A percentile compares a stretch with the other conserved stretches of the same genome.
These are phyloP conservation scores for Tiphia femorata DNA, from an alignment of 2,888 invertebrate species.

Conservation along the genomic window DNA sequence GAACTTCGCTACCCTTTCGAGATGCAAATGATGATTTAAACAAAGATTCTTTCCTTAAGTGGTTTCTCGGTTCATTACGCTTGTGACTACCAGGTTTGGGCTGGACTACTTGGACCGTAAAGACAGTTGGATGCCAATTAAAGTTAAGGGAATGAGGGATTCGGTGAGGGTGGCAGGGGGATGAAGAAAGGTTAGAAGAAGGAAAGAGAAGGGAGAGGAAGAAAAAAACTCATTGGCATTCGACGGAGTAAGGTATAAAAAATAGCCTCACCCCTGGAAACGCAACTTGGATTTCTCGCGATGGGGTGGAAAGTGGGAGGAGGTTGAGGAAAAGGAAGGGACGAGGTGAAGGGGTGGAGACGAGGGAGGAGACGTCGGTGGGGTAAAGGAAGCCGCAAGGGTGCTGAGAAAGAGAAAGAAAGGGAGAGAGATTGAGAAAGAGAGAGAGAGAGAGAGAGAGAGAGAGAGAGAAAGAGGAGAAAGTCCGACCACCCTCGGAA, in stretches of 20 bases:
- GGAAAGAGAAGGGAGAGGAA: conserved; percentile 10
- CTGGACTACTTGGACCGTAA: not conserved
- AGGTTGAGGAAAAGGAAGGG: conserved; percentile 13
- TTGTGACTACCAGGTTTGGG: not conserved
- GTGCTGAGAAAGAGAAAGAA: conserved; percentile 14
- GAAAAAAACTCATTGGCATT: conserved; percentile 52
- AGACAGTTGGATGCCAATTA: conserved; percentile 13
- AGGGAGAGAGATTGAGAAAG: conserved; percentile 9
- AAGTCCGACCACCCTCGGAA: conserved; percentile 39
- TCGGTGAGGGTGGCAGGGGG: not conserved
- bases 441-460: conserved; percentile 22
- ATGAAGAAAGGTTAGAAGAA: not conserved
- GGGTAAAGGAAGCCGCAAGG: conserved; percentile 16
- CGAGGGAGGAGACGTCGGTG: no score
- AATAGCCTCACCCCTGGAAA: conserved; percentile 45
- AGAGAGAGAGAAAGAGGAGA: conserved; percentile 16
- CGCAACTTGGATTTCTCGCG: conserved; percentile 46
- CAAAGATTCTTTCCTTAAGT: no score
- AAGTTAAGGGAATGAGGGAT: conserved; percentile 6
- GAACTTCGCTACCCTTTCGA: no score
- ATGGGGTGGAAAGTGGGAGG: conserved; percentile 9
- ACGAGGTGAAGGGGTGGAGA: conserved; percentile 15
- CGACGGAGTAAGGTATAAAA: conserved; percentile 46
- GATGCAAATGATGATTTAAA: no score
- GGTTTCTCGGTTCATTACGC: no score